Percentiles rank a stretch among this genome's conserved stretches.
These are phyloP conservation scores for Caradrina kadenii DNA, from an alignment of 2,888 invertebrate species.

Conservation along the genomic window DNA sequence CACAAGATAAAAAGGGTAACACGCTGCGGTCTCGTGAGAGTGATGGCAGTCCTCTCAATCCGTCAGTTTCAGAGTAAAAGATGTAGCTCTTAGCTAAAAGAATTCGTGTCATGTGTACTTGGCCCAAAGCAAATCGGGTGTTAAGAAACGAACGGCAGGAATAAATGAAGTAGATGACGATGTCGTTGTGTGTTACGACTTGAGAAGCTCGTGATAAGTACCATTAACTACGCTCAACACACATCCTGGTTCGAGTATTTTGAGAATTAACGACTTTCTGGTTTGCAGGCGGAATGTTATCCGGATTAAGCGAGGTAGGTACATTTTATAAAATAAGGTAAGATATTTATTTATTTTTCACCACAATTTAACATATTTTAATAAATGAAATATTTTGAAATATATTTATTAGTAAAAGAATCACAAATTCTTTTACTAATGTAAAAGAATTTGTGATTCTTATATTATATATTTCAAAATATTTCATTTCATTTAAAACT, in stretches of 20 bases:
- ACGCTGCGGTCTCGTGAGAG: neutral
- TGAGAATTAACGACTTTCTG: neutral
- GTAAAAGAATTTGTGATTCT: too few species aligned
- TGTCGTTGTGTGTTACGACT: slow-evolving; percentile 42
- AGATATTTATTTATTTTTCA: too few species aligned
- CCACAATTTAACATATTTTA: too few species aligned
- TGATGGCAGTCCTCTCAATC: neutral
- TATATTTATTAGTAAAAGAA: too few species aligned
- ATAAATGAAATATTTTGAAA: too few species aligned
- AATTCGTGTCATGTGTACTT: slow-evolving; percentile 12
- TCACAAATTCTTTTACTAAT: too few species aligned
- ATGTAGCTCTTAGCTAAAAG: neutral
- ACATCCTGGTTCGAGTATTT: slow-evolving; percentile 8
- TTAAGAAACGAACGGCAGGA: slow-evolving; percentile 15
- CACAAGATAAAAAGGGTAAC: neutral
- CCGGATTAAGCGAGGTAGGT: neutral
- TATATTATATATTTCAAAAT: too few species aligned
- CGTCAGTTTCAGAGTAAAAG: slow-evolving; percentile 2
- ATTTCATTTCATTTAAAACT: too few species aligned
- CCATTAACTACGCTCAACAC: slow-evolving; percentile 35
- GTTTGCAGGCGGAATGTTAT: neutral
- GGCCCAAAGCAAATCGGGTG: slow-evolving; percentile 31
- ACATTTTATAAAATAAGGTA: neutral
- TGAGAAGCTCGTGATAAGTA: slow-evolving; percentile 42
- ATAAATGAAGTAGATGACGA: slow-evolving; percentile 44